These are phyloP conservation scores for Clitarchus hookeri DNA, from an alignment of 2,888 invertebrate genomes.

Conservation along the genomic window DNA sequence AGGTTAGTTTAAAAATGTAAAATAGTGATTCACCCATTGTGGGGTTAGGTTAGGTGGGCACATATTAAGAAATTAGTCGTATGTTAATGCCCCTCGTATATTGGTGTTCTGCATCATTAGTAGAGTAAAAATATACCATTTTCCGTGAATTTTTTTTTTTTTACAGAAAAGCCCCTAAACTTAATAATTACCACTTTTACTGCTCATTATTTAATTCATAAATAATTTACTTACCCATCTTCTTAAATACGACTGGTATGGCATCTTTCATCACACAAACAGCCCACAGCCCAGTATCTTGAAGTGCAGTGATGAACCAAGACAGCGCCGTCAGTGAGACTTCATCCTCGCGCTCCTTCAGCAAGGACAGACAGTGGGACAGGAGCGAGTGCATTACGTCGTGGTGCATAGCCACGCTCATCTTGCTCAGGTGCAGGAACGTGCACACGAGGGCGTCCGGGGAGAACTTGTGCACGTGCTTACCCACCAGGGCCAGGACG, in stretches of 20 bases:
- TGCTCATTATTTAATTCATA: conserved; percentile 36
- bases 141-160: no score
- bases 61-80: no score
- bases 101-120: no score
- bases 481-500: conserved; percentile 49
- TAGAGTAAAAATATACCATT: no score
- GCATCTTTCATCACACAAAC: conserved; percentile 46
- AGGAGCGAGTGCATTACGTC: conserved; percentile 52
- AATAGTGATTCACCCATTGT: no score
- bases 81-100: no score
- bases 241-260: not conserved
- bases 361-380: conserved; percentile 40
- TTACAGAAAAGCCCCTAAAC: no score
- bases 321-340: conserved; percentile 53
- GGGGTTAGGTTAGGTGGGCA: no score
- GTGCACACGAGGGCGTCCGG: conserved; percentile 54
- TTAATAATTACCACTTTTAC: no score
- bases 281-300: conserved; percentile 53
- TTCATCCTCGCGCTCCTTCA: not conserved
- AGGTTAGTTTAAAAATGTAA: no score
- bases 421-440: conserved; percentile 57
- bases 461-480: conserved; percentile 51
- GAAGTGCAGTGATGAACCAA: conserved; percentile 54
- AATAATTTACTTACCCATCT: conserved; percentile 20
- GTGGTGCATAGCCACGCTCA: conserved; percentile 53